Evolutionary conservation across 1,140 invertebrate species (phyloP), one percentile per base, ranked within the genome.

Genomic region (Metaphire vulgaris): DNA sequence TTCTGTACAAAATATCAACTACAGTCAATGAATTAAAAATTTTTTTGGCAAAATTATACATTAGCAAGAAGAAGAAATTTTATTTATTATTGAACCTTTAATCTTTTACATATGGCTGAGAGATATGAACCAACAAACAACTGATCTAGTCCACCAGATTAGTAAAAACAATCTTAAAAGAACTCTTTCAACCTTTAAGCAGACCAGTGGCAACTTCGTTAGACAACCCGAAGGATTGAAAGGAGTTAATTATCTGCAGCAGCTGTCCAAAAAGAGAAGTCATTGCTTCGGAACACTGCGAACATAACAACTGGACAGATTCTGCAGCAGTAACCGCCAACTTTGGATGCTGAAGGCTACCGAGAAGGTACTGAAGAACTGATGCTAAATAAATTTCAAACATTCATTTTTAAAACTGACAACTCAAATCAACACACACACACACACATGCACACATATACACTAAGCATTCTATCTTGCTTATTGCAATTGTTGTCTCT

Each of bases 121-220:
- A n/a, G n/a, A n/a, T n/a, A n/a, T n/a, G n/a, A n/a, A n/a, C n/a
- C n/a, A n/a, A n/a, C n/a, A n/a, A n/a, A n/a, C n/a, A n/a, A n/a
- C n/a, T n/a, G n/a, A n/a, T n/a, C n/a, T n/a, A n/a, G n/a, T n/a
- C n/a, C n/a, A n/a, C n/a, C n/a, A n/a, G n/a, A n/a, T n/a, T n/a
- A n/a, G n/a, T n/a, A n/a, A n/a, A n/a, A n/a, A n/a, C n/a, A n/a
- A n/a, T n/a, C n/a, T n/a, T n/a, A n/a, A n/a, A n/a, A n/a, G n/a
- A n/a, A n/a, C n/a, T n/a, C n/a, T n/a, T n/a, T n/a, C n/a, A n/a
- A 87, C 92, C 94, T 88, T 93, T 93, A 1, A 97, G 85, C 64
- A 97, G 87, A 21, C 91, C 91, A 79, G 93, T 91, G 28, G 92
- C 91, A 66, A 94, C 92, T 75, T 92, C 91, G 82, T 92, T 92